Conservation (phyloP, 2,888 invertebrate genomes). For the Sympetrum striolatum region DNA sequence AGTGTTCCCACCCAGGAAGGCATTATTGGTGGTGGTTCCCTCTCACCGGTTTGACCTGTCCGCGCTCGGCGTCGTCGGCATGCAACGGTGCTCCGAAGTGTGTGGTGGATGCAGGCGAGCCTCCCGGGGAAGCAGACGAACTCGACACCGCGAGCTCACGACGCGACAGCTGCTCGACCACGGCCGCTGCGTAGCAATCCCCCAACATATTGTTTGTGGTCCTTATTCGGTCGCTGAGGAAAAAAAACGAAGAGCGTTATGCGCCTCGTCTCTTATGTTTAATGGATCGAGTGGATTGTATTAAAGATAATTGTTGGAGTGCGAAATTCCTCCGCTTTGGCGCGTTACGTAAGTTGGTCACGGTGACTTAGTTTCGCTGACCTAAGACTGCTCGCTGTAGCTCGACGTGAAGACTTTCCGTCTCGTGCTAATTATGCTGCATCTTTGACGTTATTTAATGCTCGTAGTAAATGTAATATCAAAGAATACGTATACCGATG, state of each 20-base stretch:
- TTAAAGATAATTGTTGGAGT: neutral
- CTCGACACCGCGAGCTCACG: constrained; percentile 68
- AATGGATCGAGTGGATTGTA: neutral
- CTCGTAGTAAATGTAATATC: no score
- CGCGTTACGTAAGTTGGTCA: neutral
- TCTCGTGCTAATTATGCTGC: no score
- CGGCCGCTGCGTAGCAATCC: constrained; percentile 85
- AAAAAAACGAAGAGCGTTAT: constrained; percentile 25
- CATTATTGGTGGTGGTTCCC: neutral
- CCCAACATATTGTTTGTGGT: constrained; percentile 90
- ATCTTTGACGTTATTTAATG: no score
- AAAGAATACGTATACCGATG: no score
- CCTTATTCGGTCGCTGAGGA: constrained; percentile 78
- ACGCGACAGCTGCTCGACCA: constrained; percentile 83
- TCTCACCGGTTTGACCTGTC: constrained; percentile 34
- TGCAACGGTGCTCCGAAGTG: constrained; percentile 13
- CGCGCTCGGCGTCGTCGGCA: constrained; percentile 11
- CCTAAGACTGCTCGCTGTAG: no score
- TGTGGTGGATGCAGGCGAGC: constrained; percentile 3
- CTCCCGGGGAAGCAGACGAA: neutral
- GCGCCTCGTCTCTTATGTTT: neutral
- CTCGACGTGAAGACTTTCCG: no score
- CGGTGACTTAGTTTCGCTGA: no score
- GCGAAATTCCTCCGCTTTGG: neutral
- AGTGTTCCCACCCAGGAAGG: neutral